Base-by-base conservation (phyloP, 1,140 invertebrate species). In the Amphibalanus amphitrite region DNA sequence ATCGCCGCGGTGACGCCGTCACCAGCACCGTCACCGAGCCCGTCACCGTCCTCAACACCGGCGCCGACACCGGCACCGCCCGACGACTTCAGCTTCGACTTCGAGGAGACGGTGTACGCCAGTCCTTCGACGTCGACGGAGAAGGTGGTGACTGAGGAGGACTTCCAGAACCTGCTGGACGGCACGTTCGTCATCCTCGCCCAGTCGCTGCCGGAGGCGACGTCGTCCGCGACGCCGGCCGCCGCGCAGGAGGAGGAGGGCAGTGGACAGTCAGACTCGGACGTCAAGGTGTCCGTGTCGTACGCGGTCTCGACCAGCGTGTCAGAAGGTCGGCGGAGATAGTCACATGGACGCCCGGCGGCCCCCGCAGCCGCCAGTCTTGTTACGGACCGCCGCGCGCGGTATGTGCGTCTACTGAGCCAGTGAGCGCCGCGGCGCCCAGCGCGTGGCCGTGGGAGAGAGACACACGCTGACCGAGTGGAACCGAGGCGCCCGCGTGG, bases 41-140 rank as follows among this genome's bases (percentile, higher is more conserved):
- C 47, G 47, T 20, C 47, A 20, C 47, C 47, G 10, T 6, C 47
- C 10, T 17, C 47, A 23, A 8, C 47, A 20, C 47, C 47, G 47
- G 20, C 47, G 47, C 47, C 47, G 6, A 59, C 47, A 59, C 13
- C 47, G 47, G 1, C 47, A 20, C 47, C 47, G 13, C 47, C 20
- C 6, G 47, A 59, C 47, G 47, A 13, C 47, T 59, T 59, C 47
- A 23, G 47, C 13, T 59, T 59, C 47, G 47, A 59, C 47, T 59
- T 67, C 65, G 65, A 67, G 65, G 65, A 67, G 28, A 67, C 65
- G 65, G 65, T 67, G 65, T 67, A 67, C 65, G 65, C 65, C n/a
- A 67, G 65, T 28, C 65, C 65, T 3, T 20, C 65, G 8, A 28
- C 23, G 3, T 15, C 65, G 23, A 59, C 47, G 6, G 47, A 59